Evolutionary conservation across 2,113 vertebrate genomes (phyloP).

Genomic region (Xiphias gladius): DNA sequence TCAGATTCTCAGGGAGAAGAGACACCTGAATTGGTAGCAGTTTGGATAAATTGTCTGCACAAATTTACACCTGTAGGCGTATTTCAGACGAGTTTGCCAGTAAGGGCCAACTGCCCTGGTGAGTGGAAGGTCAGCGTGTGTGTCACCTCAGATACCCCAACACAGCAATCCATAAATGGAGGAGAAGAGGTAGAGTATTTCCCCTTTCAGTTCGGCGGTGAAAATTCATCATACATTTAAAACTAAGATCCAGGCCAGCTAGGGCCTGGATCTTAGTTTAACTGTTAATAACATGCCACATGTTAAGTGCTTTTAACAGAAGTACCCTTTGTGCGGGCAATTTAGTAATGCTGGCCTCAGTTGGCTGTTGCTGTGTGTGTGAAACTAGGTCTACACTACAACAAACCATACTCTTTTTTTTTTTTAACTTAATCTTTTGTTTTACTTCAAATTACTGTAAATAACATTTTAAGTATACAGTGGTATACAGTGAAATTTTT

Average conservation of each 20-base stretch:
- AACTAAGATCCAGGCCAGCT: background rate
- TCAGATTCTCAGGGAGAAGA: slow-evolving; percentile 49
- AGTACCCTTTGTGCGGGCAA: background rate
- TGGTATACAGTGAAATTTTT: too few relatives aligned
- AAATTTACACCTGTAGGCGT: slow-evolving; percentile 56
- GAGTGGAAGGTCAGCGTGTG: slow-evolving; percentile 25
- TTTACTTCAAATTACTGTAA: background rate
- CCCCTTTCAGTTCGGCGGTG: background rate
- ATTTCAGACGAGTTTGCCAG: slow-evolving; percentile 31
- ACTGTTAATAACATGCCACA: slow-evolving; percentile 7
- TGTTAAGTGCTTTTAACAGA: slow-evolving; percentile 19
- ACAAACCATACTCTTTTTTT: background rate
- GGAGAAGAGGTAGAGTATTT: background rate
- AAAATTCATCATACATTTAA: background rate
- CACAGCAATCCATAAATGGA: slow-evolving; percentile 8
- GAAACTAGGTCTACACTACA: background rate
- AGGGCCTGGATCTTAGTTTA: background rate
- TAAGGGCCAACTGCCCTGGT: slow-evolving; percentile 27
- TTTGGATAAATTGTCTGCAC: slow-evolving; percentile 63
- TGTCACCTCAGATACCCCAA: slow-evolving; percentile 11
- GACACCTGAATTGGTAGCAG: slow-evolving; percentile 54
- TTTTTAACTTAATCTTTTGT: background rate
- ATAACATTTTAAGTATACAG: too few relatives aligned
- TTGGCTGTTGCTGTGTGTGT: background rate
- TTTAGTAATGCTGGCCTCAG: background rate